These are phyloP conservation scores for Drosophila ambigua DNA, from an alignment of 1,140 invertebrate genomes.

Conservation along the genomic window DNA sequence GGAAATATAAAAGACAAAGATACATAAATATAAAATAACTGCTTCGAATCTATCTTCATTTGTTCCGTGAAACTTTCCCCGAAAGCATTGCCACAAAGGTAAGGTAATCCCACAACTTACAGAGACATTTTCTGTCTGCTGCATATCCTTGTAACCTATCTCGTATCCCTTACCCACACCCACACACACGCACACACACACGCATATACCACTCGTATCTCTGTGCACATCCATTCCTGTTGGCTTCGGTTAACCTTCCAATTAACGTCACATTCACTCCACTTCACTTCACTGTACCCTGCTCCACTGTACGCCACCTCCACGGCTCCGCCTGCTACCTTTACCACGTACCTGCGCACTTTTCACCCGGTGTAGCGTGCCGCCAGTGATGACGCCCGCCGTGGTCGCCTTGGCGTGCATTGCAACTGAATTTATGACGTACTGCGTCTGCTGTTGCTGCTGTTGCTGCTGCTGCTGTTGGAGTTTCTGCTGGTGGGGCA, in stretches of 20 bases:
- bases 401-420: slow-evolving; percentile 76
- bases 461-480: slow-evolving; percentile 14
- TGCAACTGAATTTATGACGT: slow-evolving; percentile 75
- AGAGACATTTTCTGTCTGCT: no score
- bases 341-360: slow-evolving; percentile 65
- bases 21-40: no score
- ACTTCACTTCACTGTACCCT: slow-evolving; percentile 1
- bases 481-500: slow-evolving; percentile 11
- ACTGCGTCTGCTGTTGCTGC: slow-evolving; percentile 53
- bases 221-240: slow-evolving; percentile 12
- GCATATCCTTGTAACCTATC: neutral
- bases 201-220: slow-evolving; percentile 4
- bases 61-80: no score
- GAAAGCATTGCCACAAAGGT: no score
- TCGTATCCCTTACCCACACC: neutral
- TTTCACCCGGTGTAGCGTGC: slow-evolving; percentile 66
- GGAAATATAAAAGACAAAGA: no score
- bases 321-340: neutral
- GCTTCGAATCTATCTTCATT: no score
- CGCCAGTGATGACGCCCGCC: slow-evolving; percentile 63
- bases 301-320: neutral
- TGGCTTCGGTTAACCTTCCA: slow-evolving; percentile 46
- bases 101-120: no score
- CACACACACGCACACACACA: neutral
- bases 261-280: slow-evolving; percentile 55